These are phyloP conservation scores for Geophilus truncorum DNA, from an alignment of 2,888 invertebrate species.

Conservation along the genomic window DNA sequence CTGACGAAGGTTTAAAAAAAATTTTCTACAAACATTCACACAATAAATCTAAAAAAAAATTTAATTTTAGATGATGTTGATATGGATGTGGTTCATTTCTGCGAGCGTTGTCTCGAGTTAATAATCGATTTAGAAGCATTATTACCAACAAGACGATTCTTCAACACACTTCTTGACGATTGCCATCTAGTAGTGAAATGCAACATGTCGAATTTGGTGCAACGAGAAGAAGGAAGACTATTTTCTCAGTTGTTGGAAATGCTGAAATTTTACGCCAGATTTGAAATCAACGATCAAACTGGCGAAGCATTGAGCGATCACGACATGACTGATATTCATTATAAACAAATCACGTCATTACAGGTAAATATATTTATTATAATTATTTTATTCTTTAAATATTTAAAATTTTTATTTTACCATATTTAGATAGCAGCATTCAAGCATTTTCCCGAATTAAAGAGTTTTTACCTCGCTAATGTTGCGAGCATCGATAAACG, in stretches of 20 bases:
- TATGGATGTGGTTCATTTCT: slow-evolving; percentile 64
- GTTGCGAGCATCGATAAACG: slow-evolving; percentile 93
- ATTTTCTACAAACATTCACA: no score
- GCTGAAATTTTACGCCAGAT: slow-evolving; percentile 92
- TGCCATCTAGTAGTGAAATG: slow-evolving; percentile 88
- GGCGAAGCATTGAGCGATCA: slow-evolving; percentile 90
- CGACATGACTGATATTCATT: slow-evolving; percentile 90
- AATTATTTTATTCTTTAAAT: no score
- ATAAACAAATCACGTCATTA: slow-evolving; percentile 82
- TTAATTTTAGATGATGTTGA: slow-evolving; percentile 40
- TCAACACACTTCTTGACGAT: slow-evolving; percentile 93
- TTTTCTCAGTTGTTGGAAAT: slow-evolving; percentile 86
- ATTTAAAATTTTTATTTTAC: slow-evolving; percentile 43
- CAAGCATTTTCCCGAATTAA: slow-evolving; percentile 78
- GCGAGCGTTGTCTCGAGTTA: slow-evolving; percentile 92
- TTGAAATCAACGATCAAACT: slow-evolving; percentile 95
- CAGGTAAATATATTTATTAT: slow-evolving; percentile 57
- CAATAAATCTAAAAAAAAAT: neutral
- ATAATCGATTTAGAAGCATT: slow-evolving; percentile 94
- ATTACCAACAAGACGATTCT: slow-evolving; percentile 90
- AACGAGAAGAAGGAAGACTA: slow-evolving; percentile 76
- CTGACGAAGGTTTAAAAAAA: slow-evolving; percentile 53
- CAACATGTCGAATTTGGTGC: slow-evolving; percentile 68
- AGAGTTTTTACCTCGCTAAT: slow-evolving; percentile 83
- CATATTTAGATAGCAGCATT: slow-evolving; percentile 93